phyloP scores from a whole-genome alignment of 2,797 vertebrate genomes.

The Ficedula albicollis region DNA sequence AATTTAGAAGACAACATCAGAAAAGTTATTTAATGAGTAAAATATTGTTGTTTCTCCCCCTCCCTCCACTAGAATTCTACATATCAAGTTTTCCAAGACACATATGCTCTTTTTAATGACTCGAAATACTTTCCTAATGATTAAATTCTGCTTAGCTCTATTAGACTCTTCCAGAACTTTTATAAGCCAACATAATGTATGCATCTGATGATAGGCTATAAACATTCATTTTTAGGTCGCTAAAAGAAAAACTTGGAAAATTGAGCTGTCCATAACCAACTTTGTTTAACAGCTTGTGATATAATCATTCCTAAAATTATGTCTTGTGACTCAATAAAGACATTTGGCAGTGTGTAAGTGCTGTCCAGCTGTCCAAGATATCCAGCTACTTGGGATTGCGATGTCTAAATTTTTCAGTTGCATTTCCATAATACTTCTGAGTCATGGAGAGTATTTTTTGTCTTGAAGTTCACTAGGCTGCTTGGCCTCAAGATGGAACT shows the following conservation, averaged over 20 bases:
- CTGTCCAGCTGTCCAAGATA: background rate
- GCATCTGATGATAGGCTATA: background rate
- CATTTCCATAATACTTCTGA: background rate
- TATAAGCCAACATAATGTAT: background rate
- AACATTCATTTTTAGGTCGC: background rate
- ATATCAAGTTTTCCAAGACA: constrained; percentile 52
- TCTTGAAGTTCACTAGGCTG: background rate
- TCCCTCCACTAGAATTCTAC: background rate
- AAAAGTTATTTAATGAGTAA: constrained; percentile 48
- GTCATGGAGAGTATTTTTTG: background rate
- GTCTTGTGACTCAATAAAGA: background rate
- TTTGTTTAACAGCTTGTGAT: background rate
- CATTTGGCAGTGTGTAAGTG: background rate
- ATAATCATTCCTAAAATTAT: background rate
- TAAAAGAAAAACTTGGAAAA: background rate
- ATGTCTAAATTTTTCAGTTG: background rate
- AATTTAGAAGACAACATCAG: constrained; percentile 14
- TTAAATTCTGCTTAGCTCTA: constrained; percentile 23
- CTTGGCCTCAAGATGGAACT: background rate
- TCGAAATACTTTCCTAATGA: constrained; percentile 62
- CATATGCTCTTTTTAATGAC: constrained; percentile 28
- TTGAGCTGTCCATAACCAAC: background rate
- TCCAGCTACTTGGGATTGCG: background rate
- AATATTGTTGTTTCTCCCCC: constrained; percentile 44
- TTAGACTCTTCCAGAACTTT: background rate